Evolutionary conservation across 2,888 invertebrate genomes (phyloP).

Genomic region (Hemaris fuciformis): DNA sequence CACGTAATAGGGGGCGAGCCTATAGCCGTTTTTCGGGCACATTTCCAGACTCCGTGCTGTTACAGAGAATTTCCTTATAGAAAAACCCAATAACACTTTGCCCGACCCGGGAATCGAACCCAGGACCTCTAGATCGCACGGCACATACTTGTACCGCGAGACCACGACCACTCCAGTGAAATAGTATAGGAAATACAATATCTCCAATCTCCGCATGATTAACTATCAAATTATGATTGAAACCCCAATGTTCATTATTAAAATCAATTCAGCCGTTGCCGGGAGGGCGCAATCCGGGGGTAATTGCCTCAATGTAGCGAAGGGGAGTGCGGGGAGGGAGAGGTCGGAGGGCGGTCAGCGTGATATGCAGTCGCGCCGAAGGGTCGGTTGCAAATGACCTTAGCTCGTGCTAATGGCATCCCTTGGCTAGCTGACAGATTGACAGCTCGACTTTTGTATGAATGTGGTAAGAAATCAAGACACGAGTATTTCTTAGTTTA

Average conservation of each 20-base stretch:
- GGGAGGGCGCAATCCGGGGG: background rate
- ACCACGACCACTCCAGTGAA: too few relatives aligned
- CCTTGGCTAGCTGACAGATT: background rate
- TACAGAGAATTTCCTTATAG: too few relatives aligned
- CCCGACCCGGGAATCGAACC: too few relatives aligned
- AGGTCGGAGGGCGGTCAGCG: background rate
- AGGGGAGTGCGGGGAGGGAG: background rate
- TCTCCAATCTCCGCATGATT: background rate
- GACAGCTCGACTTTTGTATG: background rate
- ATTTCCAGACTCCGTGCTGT: too few relatives aligned
- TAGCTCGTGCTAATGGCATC: background rate
- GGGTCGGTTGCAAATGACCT: constrained; percentile 4
- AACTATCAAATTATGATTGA: background rate
- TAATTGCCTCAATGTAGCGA: background rate
- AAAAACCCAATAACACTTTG: too few relatives aligned
- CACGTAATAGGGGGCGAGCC: too few relatives aligned
- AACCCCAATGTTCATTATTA: background rate
- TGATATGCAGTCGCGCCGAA: constrained; percentile 1
- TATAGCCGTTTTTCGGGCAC: too few relatives aligned
- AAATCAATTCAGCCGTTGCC: background rate
- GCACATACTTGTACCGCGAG: too few relatives aligned
- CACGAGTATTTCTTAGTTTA: background rate
- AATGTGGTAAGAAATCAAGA: background rate
- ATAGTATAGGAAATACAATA: background rate
- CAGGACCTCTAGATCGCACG: too few relatives aligned